phyloP scores from a whole-genome alignment of 1,140 invertebrate species.

The Teleogryllus occipitalis region DNA sequence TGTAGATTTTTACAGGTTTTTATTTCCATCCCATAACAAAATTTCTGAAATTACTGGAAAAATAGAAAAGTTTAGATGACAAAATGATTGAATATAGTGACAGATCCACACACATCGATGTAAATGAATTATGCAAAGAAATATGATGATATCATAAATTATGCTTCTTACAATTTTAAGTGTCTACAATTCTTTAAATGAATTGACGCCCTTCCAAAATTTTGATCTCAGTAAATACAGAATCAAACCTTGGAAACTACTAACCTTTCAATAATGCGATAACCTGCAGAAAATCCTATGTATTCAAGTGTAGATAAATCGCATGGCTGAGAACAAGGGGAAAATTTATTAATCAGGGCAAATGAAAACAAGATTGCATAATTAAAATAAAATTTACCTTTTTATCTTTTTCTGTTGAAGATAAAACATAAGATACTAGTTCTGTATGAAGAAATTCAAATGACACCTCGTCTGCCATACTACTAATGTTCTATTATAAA shows the following conservation, averaged over 20 bases:
- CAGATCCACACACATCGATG: neutral
- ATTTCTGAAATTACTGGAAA: too few species aligned
- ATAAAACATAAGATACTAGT: neutral
- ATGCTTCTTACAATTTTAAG: neutral
- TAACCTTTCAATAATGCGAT: slow-evolving; percentile 79
- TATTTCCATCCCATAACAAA: too few species aligned
- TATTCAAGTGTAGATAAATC: slow-evolving; percentile 83
- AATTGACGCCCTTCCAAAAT: neutral
- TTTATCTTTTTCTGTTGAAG: neutral
- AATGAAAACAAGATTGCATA: neutral
- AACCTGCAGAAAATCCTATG: slow-evolving; percentile 86
- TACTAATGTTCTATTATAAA: too few species aligned
- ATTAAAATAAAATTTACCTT: neutral
- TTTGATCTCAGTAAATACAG: neutral
- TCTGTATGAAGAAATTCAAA: neutral
- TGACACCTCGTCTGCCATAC: neutral
- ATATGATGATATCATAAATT: neutral
- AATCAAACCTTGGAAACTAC: neutral
- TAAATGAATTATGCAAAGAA: neutral
- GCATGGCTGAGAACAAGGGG: slow-evolving; percentile 50
- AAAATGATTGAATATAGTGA: neutral
- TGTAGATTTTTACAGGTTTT: too few species aligned
- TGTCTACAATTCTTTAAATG: neutral
- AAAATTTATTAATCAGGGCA: neutral
- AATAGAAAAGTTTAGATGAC: too few species aligned